Evolutionary conservation across 2,113 vertebrate genomes (phyloP), one percentile per base, ranked within the genome.

Genomic region (Melanerpes aurifrons): DNA sequence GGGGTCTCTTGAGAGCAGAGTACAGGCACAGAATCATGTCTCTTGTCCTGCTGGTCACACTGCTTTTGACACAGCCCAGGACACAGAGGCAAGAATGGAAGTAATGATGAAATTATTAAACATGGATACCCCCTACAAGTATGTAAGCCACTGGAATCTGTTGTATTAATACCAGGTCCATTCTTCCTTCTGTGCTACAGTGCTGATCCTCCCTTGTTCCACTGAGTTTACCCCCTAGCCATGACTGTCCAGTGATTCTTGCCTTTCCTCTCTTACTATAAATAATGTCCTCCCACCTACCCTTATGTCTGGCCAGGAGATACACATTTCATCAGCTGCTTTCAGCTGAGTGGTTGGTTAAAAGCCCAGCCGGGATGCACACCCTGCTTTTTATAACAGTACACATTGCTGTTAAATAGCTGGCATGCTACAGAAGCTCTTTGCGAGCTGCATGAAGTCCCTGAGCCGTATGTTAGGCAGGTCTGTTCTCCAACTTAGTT

Each of bases 401-500:
- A 56, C 59, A 63, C 59, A 67, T 22, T 91, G 71, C 92, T 94
- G 59, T 62, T 95, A 73, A 89, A 85, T 89, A 95, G 78, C 25
- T 95, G 93, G 90, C 85, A 67, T 37, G 75, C 35, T 73, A 31
- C 24, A 72, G 89, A 85, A 76, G 64, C 86, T 43, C 53, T 91
- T 45, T 82, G 75, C 20, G 19, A 92, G 85, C 84, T 92, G 85
- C 90, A 63, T 7, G 1, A 90, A 87, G 75, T 77, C 79, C 85
- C 87, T 61, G 87, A 89, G 87, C 82, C 21, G 45, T 89, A 89
- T 89, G 85, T 72, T 92, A 16, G 13, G 22, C 32, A 85, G 91
- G 70, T 89, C 91, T 94, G 89, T 86, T 94, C 90, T 77, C 53
- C 85, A 86, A 28, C 28, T 81, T 61, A 21, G n/a, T 91, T 80